Percentiles rank a stretch among this genome's conserved stretches.
Conservation (phyloP, 64 coral and sea anemone genomes). For the Montipora efflorescens region DNA sequence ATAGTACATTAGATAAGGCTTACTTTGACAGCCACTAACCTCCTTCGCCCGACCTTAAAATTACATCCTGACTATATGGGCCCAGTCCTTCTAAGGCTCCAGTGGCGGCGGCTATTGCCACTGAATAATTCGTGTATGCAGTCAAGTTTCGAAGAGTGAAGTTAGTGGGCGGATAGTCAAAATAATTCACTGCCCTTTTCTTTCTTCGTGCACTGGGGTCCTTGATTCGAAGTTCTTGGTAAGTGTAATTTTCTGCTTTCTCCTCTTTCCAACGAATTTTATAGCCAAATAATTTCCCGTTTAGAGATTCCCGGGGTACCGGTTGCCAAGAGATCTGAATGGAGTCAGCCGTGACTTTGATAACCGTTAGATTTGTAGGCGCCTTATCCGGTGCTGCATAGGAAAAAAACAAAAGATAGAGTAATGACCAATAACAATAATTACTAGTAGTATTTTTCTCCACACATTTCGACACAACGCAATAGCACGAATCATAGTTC, state of each 20-base stretch:
- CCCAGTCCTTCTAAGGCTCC: neutral
- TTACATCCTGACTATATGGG: constrained; percentile 12
- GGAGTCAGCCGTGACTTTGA: neutral
- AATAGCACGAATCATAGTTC: too few species aligned
- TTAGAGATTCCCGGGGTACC: neutral
- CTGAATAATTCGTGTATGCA: constrained; percentile 74
- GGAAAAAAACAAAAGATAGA: neutral
- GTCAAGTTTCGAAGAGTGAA: constrained; percentile 22
- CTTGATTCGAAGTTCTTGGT: too few species aligned
- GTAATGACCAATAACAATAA: neutral
- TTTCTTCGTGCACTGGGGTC: neutral
- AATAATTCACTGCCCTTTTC: neutral
- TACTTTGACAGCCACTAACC: constrained; percentile 19
- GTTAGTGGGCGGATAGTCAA: neutral
- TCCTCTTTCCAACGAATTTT: neutral
- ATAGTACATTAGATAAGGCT: neutral
- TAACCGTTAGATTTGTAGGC: neutral
- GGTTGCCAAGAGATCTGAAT: neutral
- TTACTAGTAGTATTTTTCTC: too few species aligned
- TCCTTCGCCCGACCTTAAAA: constrained; percentile 52
- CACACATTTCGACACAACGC: too few species aligned
- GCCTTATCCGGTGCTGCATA: neutral
- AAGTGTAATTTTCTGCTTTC: neutral
- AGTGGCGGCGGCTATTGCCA: constrained; percentile 55
- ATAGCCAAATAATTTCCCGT: neutral